Evolutionary conservation across 1,140 invertebrate species (phyloP).

Genomic region (Drosophila simulans): DNA sequence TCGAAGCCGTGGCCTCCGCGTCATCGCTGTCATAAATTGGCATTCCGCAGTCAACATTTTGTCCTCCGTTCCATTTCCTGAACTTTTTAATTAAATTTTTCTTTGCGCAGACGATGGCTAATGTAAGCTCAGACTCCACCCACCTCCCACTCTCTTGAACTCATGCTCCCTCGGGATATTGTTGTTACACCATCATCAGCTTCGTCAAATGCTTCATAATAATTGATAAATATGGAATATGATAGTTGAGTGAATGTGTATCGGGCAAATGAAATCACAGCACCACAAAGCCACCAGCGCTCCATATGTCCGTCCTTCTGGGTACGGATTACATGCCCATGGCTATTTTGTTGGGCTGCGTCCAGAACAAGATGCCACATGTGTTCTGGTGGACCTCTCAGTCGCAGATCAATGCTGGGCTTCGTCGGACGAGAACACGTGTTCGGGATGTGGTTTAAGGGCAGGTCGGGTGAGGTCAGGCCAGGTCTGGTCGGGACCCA

Average conservation of each 20-base stretch:
- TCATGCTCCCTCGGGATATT: background rate
- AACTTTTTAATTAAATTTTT: slow-evolving; percentile 61
- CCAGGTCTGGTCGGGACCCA: background rate
- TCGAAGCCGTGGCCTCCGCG: slow-evolving; percentile 7
- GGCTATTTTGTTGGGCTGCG: too few relatives aligned
- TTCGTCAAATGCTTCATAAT: slow-evolving; percentile 42
- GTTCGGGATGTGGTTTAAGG: slow-evolving; percentile 22
- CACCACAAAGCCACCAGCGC: slow-evolving; percentile 9
- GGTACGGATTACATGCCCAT: too few relatives aligned
- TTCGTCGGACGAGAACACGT: background rate
- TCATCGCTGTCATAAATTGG: slow-evolving; percentile 55
- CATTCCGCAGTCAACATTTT: slow-evolving; percentile 38
- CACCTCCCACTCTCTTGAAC: background rate
- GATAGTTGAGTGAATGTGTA: background rate
- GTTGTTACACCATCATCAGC: slow-evolving; percentile 18
- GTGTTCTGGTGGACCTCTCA: too few relatives aligned
- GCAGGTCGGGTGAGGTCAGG: slow-evolving; percentile 7
- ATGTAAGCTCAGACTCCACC: slow-evolving; percentile 17
- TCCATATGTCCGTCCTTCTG: background rate
- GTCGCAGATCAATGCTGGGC: slow-evolving; percentile 13
- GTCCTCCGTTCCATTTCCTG: slow-evolving; percentile 16
- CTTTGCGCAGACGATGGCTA: slow-evolving; percentile 29
- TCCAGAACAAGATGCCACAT: too few relatives aligned
- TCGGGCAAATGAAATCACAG: slow-evolving; percentile 55
- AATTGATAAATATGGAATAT: slow-evolving; percentile 34